phyloP scores from a whole-genome alignment of 2,797 vertebrate genomes.

The Esox masquinongy region DNA sequence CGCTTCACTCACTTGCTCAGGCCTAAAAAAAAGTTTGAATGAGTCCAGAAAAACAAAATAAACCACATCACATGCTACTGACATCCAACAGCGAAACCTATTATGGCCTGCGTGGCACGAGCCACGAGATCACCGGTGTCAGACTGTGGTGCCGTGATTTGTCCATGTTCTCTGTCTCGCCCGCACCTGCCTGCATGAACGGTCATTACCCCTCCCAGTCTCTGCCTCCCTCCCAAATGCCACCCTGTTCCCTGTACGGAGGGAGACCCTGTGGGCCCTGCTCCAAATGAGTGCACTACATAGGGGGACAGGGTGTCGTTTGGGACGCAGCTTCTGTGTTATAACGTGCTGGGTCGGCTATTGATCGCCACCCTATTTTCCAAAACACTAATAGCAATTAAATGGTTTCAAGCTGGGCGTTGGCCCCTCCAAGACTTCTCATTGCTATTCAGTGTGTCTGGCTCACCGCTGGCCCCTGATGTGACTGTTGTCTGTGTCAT shows the following conservation, averaged over 20 bases:
- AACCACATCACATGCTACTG: constrained; percentile 35
- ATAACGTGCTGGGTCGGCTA: constrained; percentile 47
- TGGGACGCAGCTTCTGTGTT: constrained; percentile 16
- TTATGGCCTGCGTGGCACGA: constrained; percentile 26
- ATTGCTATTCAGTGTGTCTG: constrained; percentile 42
- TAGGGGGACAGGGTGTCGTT: neutral
- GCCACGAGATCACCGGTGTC: constrained; percentile 40
- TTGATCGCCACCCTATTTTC: constrained; percentile 46
- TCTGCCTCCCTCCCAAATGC: neutral
- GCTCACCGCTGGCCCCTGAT: constrained; percentile 38
- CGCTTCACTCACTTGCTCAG: constrained; percentile 26
- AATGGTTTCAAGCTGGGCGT: constrained; percentile 44
- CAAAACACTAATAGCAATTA: constrained; percentile 59
- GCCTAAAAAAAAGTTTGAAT: constrained; percentile 34
- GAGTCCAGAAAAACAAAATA: constrained; percentile 38
- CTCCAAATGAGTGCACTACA: neutral
- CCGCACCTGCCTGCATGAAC: constrained; percentile 47
- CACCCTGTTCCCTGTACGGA: neutral
- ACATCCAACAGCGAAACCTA: constrained; percentile 4
- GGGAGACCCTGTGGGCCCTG: neutral
- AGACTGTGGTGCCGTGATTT: constrained; percentile 19
- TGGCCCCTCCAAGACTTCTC: constrained; percentile 41
- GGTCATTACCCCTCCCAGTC: constrained; percentile 34
- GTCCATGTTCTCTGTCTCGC: constrained; percentile 7
- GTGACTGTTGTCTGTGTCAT: constrained; percentile 42